Conservation (phyloP, 2,113 vertebrate genomes). For the Psilopogon haemacephalus region DNA sequence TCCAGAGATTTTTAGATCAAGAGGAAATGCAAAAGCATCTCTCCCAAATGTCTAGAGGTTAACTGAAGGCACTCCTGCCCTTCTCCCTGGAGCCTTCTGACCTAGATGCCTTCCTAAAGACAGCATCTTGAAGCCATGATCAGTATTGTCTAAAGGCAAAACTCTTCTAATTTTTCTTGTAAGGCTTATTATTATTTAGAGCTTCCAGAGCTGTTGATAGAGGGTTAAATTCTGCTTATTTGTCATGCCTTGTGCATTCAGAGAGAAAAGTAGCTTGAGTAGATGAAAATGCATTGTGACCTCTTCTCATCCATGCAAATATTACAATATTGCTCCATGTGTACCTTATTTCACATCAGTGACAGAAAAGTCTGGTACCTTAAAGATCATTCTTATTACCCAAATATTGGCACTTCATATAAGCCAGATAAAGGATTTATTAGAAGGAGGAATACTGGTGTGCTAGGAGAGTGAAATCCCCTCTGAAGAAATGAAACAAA, state of each 20-base stretch:
- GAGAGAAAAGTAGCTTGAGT: background rate
- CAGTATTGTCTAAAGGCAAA: background rate
- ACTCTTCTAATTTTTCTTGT: background rate
- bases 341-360: background rate
- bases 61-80: background rate
- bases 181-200: background rate
- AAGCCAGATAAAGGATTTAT: constrained; percentile 5
- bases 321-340: background rate
- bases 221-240: background rate
- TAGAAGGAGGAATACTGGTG: background rate
- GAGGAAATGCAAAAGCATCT: background rate
- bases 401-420: constrained; percentile 23
- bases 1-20: background rate
- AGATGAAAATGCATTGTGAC: background rate
- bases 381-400: constrained; percentile 24
- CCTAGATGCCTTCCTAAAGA: background rate
- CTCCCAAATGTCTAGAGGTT: background rate
- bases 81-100: background rate
- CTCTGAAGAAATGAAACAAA: background rate
- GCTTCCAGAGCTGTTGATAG: background rate
- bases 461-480: background rate
- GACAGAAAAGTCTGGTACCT: background rate
- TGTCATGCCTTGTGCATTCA: background rate
- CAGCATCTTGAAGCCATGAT: rapidly evolving
- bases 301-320: constrained; percentile 13